These are phyloP conservation scores for Pherbina coryleti DNA, from an alignment of 2,888 invertebrate species.

Conservation along the genomic window DNA sequence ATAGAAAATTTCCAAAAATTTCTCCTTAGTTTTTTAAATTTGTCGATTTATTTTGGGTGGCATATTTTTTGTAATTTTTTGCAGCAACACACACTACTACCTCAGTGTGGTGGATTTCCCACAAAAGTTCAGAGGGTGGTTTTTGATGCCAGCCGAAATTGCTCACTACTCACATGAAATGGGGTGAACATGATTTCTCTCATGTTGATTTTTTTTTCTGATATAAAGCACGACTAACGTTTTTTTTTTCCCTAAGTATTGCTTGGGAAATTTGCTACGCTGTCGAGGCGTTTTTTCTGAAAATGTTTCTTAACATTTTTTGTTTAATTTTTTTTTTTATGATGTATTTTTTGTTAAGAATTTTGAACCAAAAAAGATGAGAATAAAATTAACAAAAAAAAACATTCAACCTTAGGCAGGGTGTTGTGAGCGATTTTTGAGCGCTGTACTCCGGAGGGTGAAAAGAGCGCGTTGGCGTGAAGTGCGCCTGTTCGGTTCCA, in stretches of 20 bases:
- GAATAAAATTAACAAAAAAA: too few species aligned
- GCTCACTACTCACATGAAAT: background rate
- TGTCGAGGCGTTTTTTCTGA: conserved; percentile 2
- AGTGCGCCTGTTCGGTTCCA: conserved; percentile 26
- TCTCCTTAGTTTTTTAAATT: conserved; percentile 15
- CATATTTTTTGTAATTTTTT: background rate
- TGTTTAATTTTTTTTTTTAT: background rate
- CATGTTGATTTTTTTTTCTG: background rate
- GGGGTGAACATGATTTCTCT: background rate
- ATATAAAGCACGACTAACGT: background rate
- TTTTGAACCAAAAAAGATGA: background rate
- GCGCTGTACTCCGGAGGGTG: conserved; percentile 8
- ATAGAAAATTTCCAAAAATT: background rate
- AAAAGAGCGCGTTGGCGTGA: conserved; percentile 22
- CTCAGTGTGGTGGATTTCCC: conserved; percentile 32
- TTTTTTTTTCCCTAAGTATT: background rate
- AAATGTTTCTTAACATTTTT: background rate
- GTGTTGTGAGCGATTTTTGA: background rate
- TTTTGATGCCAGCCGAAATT: background rate
- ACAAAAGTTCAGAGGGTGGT: conserved; percentile 1
- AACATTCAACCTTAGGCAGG: background rate
- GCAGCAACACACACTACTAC: conserved; percentile 16
- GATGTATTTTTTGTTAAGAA: conserved; percentile 2
- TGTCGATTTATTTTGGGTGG: background rate
- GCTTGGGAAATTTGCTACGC: conserved; percentile 22